Conservation (phyloP, 1,140 invertebrate species). For the Trachelipus rathkii region DNA sequence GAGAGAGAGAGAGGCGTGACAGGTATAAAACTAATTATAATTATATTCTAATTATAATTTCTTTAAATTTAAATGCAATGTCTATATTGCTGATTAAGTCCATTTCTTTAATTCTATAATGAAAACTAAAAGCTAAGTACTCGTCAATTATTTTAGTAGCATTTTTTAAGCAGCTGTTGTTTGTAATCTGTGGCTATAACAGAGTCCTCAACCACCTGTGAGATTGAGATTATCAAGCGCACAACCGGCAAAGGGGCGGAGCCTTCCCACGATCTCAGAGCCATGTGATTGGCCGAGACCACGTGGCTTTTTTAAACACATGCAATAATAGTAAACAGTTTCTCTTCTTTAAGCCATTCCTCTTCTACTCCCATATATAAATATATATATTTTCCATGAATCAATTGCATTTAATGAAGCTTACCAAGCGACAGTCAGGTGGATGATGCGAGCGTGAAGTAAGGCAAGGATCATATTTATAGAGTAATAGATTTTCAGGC, state of each 20-base stretch:
- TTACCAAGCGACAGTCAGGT: too few relatives aligned
- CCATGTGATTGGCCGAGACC: not conserved
- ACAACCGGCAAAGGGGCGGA: not conserved
- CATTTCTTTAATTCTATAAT: not conserved
- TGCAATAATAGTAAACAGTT: not conserved
- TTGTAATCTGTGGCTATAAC: conserved; percentile 3
- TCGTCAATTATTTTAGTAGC: conserved; percentile 2
- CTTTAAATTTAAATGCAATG: too few relatives aligned
- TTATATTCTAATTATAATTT: too few relatives aligned
- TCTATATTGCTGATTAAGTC: too few relatives aligned
- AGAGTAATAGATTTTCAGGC: too few relatives aligned
- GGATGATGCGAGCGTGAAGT: too few relatives aligned
- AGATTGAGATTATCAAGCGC: not conserved
- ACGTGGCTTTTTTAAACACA: not conserved
- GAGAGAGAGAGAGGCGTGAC: too few relatives aligned
- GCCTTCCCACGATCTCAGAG: not conserved
- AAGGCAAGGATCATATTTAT: too few relatives aligned
- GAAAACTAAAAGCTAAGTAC: not conserved
- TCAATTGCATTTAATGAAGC: too few relatives aligned
- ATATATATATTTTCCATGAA: too few relatives aligned
- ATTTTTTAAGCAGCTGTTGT: not conserved
- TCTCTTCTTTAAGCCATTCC: not conserved
- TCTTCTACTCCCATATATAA: too few relatives aligned
- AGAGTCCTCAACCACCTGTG: not conserved
- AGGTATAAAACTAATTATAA: too few relatives aligned